A percentile compares a stretch with the other conserved stretches of the same genome.
Conservation (phyloP, 2,888 invertebrate genomes). For the Halictus quadricinctus region DNA sequence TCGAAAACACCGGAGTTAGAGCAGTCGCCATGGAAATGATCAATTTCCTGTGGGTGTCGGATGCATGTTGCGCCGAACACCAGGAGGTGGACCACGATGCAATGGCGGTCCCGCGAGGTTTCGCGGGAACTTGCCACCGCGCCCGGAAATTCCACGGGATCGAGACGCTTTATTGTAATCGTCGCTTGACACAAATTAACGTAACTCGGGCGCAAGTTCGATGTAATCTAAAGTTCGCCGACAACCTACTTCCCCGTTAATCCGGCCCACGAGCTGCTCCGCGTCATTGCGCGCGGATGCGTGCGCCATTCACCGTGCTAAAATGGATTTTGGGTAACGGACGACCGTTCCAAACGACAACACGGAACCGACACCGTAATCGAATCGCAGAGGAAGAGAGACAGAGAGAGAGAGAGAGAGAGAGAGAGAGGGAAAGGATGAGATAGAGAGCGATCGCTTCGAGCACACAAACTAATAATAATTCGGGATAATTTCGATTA, state of each 20-base stretch:
- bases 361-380: conserved; percentile 67
- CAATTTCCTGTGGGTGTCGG: conserved; percentile 3
- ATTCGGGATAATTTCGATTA: conserved; percentile 67
- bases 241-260: conserved; percentile 57
- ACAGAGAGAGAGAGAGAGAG: neutral
- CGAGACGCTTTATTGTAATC: conserved; percentile 46
- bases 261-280: conserved; percentile 34
- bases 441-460: conserved; percentile 38
- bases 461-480: conserved; percentile 60
- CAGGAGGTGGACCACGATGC: conserved; percentile 16
- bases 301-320: conserved; percentile 28
- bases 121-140: conserved; percentile 16
- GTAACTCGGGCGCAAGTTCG: conserved; percentile 44
- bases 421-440: neutral
- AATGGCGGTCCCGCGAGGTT: conserved; percentile 3
- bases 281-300: conserved; percentile 42
- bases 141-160: conserved; percentile 34
- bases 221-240: conserved; percentile 57
- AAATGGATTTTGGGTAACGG: conserved; percentile 52
- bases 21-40: conserved; percentile 5
- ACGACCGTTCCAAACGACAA: conserved; percentile 44
- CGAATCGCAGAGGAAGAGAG: conserved; percentile 43
- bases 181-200: conserved; percentile 50
- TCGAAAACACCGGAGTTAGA: neutral
- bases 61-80: conserved; percentile 2